Base-by-base conservation (phyloP, 2,113 vertebrate genomes). In the Thomomys bottae region DNA sequence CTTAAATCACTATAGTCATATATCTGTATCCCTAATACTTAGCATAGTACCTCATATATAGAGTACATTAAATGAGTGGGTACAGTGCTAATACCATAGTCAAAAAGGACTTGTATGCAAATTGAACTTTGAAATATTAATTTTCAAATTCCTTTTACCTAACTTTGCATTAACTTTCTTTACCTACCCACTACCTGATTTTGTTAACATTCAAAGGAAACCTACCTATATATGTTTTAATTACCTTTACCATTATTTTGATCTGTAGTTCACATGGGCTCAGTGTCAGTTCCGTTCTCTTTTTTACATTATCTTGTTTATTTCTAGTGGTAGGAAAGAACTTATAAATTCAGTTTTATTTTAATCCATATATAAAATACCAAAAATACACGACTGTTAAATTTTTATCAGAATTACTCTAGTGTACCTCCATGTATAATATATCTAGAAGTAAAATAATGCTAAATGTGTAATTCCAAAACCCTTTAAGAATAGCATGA, bases 401-500 rank as follows among this genome's bases (percentile, higher is more conserved):
- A 21, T 75, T 71, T n/a, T n/a, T n/a, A 64, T 90, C 30, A 72
- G 20, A 92, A 42, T 83, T 86, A 83, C 28, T 30, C 23, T 61
- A 49, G 83, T 8, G 14, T 80, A 68, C 20, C n/a, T 21, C 72
- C 68, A 88, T 11, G 1, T 89, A 78, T 5, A 87, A 0, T 76
- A 11, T 70, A 4, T 91, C 30, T 91, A 45, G 26, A 82, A 83
- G 64, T 96, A 84, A 96, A 95, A 87, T 36, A 61, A n/a, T n/a
- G n/a, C 75, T 86, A 75, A 42, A 26, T 88, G 78, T 75, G 45
- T 90, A 75, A 18, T 63, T 77, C 64, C 26, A 3, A 84, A 18
- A 87, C 91, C 32, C 5, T 87, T 89, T 84, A 93, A 91, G 24
- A 72, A 34, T 54, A 15, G 30, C 23, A 36, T 67, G 54, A 91